phyloP scores from a whole-genome alignment of 2,113 vertebrate genomes.

The Odobenus rosmarus region DNA sequence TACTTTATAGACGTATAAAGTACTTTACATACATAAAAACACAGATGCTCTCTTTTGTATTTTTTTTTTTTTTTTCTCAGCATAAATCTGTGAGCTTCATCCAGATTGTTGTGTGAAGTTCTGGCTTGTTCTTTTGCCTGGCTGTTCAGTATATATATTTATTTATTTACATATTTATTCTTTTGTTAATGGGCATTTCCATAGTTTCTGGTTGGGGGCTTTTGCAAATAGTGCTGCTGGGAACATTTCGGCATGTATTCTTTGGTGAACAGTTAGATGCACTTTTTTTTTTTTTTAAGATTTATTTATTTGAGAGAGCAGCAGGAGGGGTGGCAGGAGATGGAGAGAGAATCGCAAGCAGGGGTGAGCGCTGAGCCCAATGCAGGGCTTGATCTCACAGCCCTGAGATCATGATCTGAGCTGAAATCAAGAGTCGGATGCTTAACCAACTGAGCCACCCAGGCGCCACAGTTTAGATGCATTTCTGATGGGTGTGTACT shows the following conservation, averaged over 20 bases:
- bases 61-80: neutral
- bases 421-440: neutral
- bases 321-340: neutral
- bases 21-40: neutral
- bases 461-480: neutral
- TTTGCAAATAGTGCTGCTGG: fast-evolving
- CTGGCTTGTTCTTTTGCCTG: neutral
- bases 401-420: neutral
- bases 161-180: neutral
- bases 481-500: neutral
- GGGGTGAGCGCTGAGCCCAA: neutral
- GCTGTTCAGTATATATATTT: neutral
- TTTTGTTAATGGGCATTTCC: neutral
- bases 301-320: neutral
- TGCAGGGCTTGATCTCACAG: neutral
- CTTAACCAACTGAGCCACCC: neutral
- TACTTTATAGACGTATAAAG: neutral
- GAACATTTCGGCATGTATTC: neutral
- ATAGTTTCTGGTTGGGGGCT: neutral
- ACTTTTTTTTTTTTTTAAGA: neutral
- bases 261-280: neutral
- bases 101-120: neutral
- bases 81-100: no score
- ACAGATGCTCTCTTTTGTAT: neutral
- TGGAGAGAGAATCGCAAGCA: neutral